Conservation (phyloP, 2,113 vertebrate genomes). For the Chauna torquata region DNA sequence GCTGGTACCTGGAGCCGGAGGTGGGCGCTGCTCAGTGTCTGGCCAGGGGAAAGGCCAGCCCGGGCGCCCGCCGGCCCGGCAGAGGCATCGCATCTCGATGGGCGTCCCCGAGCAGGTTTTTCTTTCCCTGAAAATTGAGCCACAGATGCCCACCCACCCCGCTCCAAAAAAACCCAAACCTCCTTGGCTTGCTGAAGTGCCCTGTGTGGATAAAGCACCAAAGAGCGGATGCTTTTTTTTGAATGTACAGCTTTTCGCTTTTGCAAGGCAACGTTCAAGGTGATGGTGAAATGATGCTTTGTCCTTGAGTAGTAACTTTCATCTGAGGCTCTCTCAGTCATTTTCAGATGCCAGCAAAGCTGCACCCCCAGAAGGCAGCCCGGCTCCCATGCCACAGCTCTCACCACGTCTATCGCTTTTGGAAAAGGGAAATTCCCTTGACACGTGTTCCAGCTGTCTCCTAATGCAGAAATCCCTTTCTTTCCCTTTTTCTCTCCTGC, state of each 20-base stretch:
- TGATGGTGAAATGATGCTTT: neutral
- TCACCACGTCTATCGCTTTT: neutral
- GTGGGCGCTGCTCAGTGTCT: too few relatives aligned
- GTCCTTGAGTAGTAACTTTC: neutral
- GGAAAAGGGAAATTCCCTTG: neutral
- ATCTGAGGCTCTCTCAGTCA: neutral
- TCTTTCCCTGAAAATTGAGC: too few relatives aligned
- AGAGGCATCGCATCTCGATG: too few relatives aligned
- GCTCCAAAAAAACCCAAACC: neutral
- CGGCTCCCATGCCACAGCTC: neutral
- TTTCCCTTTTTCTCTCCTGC: neutral
- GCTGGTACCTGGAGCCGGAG: too few relatives aligned
- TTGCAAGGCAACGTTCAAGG: neutral
- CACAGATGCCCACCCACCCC: too few relatives aligned
- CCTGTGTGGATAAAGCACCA: neutral
- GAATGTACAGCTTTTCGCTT: neutral
- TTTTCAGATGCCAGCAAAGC: accelerated
- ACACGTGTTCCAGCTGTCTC: neutral
- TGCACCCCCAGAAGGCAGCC: neutral
- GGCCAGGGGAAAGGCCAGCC: too few relatives aligned
- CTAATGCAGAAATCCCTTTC: slow-evolving; percentile 26
- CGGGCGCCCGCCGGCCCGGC: too few relatives aligned
- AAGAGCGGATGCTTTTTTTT: neutral
- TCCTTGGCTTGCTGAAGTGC: neutral
- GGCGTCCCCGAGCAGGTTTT: too few relatives aligned